These are phyloP conservation scores for Noctua janthina DNA, from an alignment of 2,888 invertebrate species.

Conservation along the genomic window DNA sequence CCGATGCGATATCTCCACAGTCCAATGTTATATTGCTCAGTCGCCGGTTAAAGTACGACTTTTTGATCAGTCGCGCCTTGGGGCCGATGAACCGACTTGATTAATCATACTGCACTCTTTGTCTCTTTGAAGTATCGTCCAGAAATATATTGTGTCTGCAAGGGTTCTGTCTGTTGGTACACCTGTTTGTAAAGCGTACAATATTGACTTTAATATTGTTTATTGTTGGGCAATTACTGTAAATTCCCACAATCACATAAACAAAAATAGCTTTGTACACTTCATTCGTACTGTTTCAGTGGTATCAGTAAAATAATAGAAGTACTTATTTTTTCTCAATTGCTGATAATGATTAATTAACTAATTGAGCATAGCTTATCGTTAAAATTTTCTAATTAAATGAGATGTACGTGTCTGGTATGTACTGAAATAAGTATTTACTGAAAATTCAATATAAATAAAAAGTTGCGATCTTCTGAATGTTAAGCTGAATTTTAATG, in stretches of 20 bases:
- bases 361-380: not conserved
- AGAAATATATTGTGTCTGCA: slow-evolving; percentile 40
- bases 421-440: not conserved
- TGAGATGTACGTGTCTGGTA: not conserved
- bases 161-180: slow-evolving; percentile 18
- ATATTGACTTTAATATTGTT: slow-evolving; percentile 37
- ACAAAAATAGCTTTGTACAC: not conserved
- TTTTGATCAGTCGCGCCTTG: slow-evolving; percentile 85
- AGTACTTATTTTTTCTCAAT: not conserved
- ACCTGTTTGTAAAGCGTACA: slow-evolving; percentile 29
- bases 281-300: slow-evolving; percentile 1
- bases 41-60: slow-evolving; percentile 77
- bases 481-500: not conserved
- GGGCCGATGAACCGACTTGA: slow-evolving; percentile 83
- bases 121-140: slow-evolving; percentile 67
- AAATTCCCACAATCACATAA: slow-evolving; percentile 14
- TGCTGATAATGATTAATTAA: not conserved
- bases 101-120: slow-evolving; percentile 79
- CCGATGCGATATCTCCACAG: slow-evolving; percentile 78
- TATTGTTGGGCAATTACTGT: slow-evolving; percentile 22
- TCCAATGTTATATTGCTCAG: slow-evolving; percentile 83
- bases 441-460: not conserved
- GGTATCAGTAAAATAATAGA: not conserved
- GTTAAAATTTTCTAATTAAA: not conserved
- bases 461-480: not conserved